These are phyloP conservation scores for Amblyteles armatorius DNA, from an alignment of 2,888 invertebrate species.

Conservation along the genomic window DNA sequence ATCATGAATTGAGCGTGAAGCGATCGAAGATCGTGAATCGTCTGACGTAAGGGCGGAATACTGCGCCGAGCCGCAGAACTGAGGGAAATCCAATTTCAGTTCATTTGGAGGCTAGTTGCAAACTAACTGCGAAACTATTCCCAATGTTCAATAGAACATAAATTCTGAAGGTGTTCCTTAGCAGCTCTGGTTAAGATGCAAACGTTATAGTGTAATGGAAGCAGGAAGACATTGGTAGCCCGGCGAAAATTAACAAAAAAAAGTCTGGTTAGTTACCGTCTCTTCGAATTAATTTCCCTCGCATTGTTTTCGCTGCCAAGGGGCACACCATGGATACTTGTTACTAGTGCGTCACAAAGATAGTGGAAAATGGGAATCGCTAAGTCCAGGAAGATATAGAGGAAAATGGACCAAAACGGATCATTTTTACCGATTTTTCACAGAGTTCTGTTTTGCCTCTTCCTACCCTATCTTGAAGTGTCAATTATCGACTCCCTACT, in stretches of 20 bases:
- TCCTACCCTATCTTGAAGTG: neutral
- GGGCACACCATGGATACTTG: neutral
- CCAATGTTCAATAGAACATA: constrained; percentile 40
- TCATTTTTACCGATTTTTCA: neutral
- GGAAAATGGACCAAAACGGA: neutral
- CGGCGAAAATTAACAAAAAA: neutral
- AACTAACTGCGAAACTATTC: constrained; percentile 34
- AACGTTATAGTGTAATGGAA: neutral
- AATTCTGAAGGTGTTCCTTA: constrained; percentile 18
- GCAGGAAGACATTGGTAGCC: neutral
- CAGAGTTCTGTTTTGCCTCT: neutral
- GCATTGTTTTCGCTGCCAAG: neutral
- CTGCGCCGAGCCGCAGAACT: neutral
- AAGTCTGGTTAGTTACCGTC: neutral
- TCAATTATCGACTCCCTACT: neutral
- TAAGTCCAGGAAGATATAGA: neutral
- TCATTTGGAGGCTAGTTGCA: neutral
- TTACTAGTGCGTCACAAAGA: neutral
- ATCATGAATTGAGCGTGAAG: constrained; percentile 5
- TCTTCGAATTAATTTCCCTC: neutral
- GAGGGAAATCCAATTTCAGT: constrained; percentile 42
- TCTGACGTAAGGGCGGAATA: neutral
- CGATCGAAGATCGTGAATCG: neutral
- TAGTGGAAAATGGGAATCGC: neutral
- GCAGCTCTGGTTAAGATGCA: neutral